Percentiles rank a stretch among this genome's conserved stretches.
phyloP scores from a whole-genome alignment of 37 sponge, comb jelly and placozoan species.

The Diacarnus erythraeanus region DNA sequence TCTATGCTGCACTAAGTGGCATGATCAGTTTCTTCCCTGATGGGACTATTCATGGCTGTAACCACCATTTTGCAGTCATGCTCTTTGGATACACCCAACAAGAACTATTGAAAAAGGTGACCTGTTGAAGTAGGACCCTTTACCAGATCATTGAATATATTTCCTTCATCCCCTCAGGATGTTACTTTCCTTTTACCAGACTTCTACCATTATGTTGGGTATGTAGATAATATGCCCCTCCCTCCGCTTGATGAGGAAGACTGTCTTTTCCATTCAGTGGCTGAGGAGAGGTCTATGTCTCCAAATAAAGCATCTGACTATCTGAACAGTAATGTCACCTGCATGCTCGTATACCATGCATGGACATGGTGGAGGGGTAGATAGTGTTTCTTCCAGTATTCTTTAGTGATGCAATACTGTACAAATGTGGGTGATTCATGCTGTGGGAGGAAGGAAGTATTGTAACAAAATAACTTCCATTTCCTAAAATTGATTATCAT shows the following conservation, averaged over 20 bases:
- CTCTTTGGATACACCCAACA: slow-evolving; percentile 79
- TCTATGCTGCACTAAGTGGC: slow-evolving; percentile 80
- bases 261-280: slow-evolving; percentile 28
- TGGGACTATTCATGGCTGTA: slow-evolving; percentile 84
- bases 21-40: slow-evolving; percentile 79
- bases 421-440: too few relatives aligned
- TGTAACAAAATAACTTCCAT: too few relatives aligned
- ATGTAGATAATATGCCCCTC: slow-evolving; percentile 62
- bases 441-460: too few relatives aligned
- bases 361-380: too few relatives aligned
- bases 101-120: slow-evolving; percentile 68
- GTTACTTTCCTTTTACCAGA: slow-evolving; percentile 73
- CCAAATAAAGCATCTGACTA: slow-evolving; percentile 31
- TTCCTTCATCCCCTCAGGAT: slow-evolving; percentile 35
- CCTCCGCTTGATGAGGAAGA: slow-evolving; percentile 59
- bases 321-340: too few relatives aligned
- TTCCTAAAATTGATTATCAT: too few relatives aligned
- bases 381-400: too few relatives aligned
- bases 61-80: slow-evolving; percentile 82
- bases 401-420: too few relatives aligned
- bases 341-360: too few relatives aligned
- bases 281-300: slow-evolving; percentile 34
- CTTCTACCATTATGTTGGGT: slow-evolving; percentile 50
- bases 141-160: background rate
- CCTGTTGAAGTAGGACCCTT: background rate